phyloP scores from a whole-genome alignment of 1,140 invertebrate species.

The Sitophilus oryzae region DNA sequence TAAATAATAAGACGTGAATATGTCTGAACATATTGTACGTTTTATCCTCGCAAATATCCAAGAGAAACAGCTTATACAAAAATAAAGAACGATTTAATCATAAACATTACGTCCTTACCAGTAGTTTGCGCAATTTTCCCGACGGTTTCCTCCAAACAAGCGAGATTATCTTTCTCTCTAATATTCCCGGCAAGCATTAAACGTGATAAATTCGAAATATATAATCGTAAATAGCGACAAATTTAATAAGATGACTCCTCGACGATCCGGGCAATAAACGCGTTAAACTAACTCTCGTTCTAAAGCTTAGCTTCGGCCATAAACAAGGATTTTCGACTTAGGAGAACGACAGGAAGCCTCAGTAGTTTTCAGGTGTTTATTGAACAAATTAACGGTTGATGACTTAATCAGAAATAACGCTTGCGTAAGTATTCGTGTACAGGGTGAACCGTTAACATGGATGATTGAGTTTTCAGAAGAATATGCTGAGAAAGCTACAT shows the following conservation, averaged over 20 bases:
- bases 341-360: background rate
- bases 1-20: no score
- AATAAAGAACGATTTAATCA: no score
- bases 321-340: background rate
- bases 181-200: no score
- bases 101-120: no score
- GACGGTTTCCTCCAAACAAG: background rate
- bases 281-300: background rate
- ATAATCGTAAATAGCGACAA: background rate
- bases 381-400: background rate
- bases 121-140: background rate
- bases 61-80: no score
- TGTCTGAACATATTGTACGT: no score
- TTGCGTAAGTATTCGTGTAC: no score
- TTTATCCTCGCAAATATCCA: no score
- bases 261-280: background rate
- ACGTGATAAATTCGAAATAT: background rate
- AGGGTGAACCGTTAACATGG: no score
- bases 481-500: no score
- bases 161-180: no score
- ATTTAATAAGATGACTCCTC: background rate
- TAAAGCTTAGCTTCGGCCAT: background rate
- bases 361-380: background rate
- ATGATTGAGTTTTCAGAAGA: no score
- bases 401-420: background rate